phyloP scores from a whole-genome alignment of 2,113 vertebrate genomes.

The Procavia capensis region DNA sequence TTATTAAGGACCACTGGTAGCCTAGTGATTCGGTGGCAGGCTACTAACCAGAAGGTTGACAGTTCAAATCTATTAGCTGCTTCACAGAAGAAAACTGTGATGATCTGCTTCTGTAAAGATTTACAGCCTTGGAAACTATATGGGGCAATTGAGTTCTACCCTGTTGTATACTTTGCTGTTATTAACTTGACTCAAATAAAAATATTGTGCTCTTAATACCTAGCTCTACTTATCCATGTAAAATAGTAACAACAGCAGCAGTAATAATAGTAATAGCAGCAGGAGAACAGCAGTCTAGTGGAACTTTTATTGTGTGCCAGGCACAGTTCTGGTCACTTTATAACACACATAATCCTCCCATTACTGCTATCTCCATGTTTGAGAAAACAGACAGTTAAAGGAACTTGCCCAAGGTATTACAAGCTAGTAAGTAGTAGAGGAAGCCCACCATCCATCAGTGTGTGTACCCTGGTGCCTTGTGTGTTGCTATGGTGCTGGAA shows the following conservation, averaged over 20 bases:
- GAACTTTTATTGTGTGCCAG: neutral
- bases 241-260: neutral
- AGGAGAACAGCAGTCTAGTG: accelerated
- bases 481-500: neutral
- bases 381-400: neutral
- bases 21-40: neutral
- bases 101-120: neutral
- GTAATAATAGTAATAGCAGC: neutral
- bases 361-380: neutral
- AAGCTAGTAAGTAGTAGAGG: neutral
- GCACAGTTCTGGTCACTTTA: neutral
- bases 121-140: neutral
- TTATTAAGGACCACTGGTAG: neutral
- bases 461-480: neutral
- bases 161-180: neutral
- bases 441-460: neutral
- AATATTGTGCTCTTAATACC: neutral
- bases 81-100: neutral
- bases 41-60: neutral
- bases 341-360: neutral
- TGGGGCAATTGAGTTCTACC: neutral
- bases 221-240: neutral
- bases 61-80: neutral
- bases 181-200: conserved; percentile 30
- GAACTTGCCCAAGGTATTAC: neutral